Evolutionary conservation across 2,888 invertebrate species (phyloP).

Genomic region (Scelioninae gen. 1): DNA sequence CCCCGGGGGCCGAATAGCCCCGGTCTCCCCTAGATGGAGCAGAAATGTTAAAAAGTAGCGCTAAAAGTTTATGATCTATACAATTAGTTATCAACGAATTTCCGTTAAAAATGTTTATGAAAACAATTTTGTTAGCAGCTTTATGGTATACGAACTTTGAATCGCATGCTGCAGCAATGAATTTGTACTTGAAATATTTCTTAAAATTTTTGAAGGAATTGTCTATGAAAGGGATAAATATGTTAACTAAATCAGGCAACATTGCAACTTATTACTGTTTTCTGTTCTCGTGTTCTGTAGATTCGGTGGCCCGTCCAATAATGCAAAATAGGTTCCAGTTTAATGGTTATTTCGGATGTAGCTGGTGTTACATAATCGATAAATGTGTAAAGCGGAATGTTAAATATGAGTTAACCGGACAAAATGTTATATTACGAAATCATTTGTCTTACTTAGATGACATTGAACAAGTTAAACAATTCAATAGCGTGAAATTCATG

Average conservation of each 20-base stretch:
- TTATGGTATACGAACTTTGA: conserved; percentile 41
- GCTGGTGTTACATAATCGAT: conserved; percentile 62
- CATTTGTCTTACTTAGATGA: conserved; percentile 52
- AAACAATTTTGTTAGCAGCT: conserved; percentile 34
- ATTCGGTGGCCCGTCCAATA: conserved; percentile 45
- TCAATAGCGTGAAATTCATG: conserved; percentile 31
- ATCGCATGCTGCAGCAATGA: conserved; percentile 34
- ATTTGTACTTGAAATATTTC: conserved; percentile 41
- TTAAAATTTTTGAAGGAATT: conserved; percentile 26
- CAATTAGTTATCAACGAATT: conserved; percentile 37
- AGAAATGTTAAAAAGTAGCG: conserved; percentile 31
- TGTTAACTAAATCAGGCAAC: conserved; percentile 19
- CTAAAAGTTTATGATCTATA: conserved; percentile 37
- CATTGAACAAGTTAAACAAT: conserved; percentile 17
- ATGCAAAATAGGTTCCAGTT: conserved; percentile 46
- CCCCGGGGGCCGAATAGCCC: too few relatives aligned
- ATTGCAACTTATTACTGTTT: conserved; percentile 13
- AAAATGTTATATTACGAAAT: conserved; percentile 17
- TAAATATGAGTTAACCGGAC: conserved; percentile 39
- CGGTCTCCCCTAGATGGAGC: too few relatives aligned
- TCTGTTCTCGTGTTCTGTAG: conserved; percentile 47
- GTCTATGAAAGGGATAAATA: conserved; percentile 15
- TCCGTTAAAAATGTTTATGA: conserved; percentile 14
- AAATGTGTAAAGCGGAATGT: conserved; percentile 28
- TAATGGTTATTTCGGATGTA: conserved; percentile 58